A percentile compares a stretch with the other conserved stretches of the same genome.
Evolutionary conservation across 2,113 vertebrate species (phyloP).

Genomic region (Strix uralensis): DNA sequence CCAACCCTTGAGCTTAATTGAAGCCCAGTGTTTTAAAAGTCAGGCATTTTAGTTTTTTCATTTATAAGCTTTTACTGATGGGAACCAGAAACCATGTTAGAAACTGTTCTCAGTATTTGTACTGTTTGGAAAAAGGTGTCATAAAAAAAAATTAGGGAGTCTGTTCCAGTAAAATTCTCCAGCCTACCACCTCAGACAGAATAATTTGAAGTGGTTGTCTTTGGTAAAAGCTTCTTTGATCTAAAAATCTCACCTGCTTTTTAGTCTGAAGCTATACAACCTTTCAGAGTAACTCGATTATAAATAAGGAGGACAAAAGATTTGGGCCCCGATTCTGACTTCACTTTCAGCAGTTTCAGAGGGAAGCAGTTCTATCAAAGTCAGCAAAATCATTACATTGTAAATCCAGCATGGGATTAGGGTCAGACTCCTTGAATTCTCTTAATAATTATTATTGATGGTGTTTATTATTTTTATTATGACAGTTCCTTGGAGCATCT

Average conservation of each 20-base stretch:
- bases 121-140: background rate
- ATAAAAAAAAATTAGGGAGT: background rate
- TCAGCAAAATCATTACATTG: background rate
- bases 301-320: background rate
- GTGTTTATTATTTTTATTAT: background rate
- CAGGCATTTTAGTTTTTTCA: background rate
- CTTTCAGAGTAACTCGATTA: background rate
- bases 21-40: background rate
- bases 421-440: background rate
- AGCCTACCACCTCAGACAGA: background rate
- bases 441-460: conserved; percentile 15
- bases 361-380: background rate
- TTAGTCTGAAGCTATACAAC: background rate
- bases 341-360: background rate
- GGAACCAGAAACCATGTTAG: background rate
- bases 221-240: background rate
- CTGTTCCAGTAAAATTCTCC: background rate
- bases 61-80: background rate
- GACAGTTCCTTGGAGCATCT: background rate
- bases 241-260: background rate
- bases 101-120: background rate
- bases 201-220: background rate
- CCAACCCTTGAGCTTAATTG: background rate
- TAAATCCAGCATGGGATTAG: background rate
- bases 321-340: background rate